phyloP scores from a whole-genome alignment of 2,113 vertebrate genomes.

The Pedionomus torquatus region DNA sequence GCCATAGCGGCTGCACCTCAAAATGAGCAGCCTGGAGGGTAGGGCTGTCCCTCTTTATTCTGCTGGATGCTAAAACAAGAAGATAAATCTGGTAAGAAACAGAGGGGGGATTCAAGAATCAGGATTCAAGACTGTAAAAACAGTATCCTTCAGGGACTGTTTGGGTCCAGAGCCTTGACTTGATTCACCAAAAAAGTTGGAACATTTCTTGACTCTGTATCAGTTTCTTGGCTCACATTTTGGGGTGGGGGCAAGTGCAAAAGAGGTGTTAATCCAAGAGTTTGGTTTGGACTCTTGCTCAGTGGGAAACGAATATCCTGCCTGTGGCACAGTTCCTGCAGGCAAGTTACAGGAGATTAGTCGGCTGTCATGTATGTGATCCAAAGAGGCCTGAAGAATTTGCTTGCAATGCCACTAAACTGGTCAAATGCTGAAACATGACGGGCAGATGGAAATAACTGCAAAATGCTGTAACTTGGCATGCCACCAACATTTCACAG shows the following conservation, averaged over 20 bases:
- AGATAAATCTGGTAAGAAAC: neutral
- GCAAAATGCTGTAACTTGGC: conserved; percentile 14
- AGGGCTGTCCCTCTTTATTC: neutral
- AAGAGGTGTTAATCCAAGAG: conserved; percentile 56
- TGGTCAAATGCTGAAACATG: neutral
- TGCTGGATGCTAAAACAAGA: neutral
- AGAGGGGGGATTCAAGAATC: neutral
- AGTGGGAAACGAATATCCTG: conserved; percentile 17
- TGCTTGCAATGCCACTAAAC: neutral
- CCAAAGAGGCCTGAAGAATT: neutral
- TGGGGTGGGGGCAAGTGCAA: neutral
- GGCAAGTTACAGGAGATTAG: neutral
- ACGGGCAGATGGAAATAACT: conserved; percentile 18
- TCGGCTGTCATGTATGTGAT: neutral
- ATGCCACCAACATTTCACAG: neutral
- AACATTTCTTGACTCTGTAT: neutral
- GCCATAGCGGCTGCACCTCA: neutral
- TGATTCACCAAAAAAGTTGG: neutral
- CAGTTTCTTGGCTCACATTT: conserved; percentile 21
- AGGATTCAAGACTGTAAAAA: neutral
- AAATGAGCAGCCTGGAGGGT: neutral
- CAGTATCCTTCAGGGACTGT: neutral
- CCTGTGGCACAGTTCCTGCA: neutral
- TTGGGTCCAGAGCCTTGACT: neutral
- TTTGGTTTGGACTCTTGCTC: conserved; percentile 18